Evolutionary conservation across 92 coral and sea anemone species (phyloP), one percentile per base, ranked within the genome.

Genomic region (Zoanthus sociatus): DNA sequence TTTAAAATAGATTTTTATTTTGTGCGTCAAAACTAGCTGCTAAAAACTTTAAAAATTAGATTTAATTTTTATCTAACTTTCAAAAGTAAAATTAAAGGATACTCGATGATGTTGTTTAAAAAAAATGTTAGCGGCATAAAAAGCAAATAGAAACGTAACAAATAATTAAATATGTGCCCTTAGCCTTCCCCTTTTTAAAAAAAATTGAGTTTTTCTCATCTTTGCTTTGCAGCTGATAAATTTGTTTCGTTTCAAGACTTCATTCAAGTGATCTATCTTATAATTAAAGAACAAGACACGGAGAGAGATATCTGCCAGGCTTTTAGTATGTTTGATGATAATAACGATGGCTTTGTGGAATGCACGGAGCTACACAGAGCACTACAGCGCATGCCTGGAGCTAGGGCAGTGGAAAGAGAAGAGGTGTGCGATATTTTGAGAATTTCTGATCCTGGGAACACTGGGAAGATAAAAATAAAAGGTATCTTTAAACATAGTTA

Each of bases 321-420:
- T n/a, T 79, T 79, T 55, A 79, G 73, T 20, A 79, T 79, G 84
- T 79, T 79, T 66, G 84, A 79, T 64, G 73, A 61, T 15, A 14
- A 26, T n/a, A 30, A 79, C 58, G 20, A 63, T 5, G 84, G 84
- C 1, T 13, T 42, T 7, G 46, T 79, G 31, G 73, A 63, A 5
- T 18, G 15, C 60, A 58, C 12, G 9, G 84, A 79, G 14, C 73
- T 79, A 17, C 33, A 64, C n/a, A 55, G 66, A 12, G 85, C 85
- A 16, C 74, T 81, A 63, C 53, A 11, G 44, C 75, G 44, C 70
- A 81, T 81, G 85, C 75, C 85, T 55, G 85, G 85, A 8, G 85
- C 61, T 3, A 21, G 85, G 12, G 58, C 75, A 9, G 73, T 81
- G 42, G 66, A 47, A 47, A 64, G 60, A 18, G 66, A 26, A 66